Conservation (phyloP, 2,888 invertebrate genomes). For the Mesochorus sp. region DNA sequence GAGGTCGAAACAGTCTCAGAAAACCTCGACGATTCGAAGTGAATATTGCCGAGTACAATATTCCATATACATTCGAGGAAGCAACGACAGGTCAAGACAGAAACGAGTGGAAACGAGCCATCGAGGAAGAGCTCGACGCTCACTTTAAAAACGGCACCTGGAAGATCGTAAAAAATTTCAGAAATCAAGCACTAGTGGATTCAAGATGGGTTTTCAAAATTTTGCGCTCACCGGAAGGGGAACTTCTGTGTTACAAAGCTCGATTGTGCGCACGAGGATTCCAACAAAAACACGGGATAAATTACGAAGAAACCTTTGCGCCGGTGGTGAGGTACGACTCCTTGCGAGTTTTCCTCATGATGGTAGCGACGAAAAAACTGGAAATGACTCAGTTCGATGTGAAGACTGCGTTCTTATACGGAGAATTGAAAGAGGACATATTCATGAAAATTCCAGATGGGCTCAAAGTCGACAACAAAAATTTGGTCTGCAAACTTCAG, state of each 20-base stretch:
- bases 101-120: slow-evolving; percentile 26
- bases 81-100: slow-evolving; percentile 37
- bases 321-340: slow-evolving; percentile 55
- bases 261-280: slow-evolving; percentile 60
- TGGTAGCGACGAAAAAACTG: slow-evolving; percentile 56
- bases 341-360: slow-evolving; percentile 46
- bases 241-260: slow-evolving; percentile 45
- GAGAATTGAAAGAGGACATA: slow-evolving; percentile 50
- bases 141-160: slow-evolving; percentile 39
- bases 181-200: slow-evolving; percentile 36
- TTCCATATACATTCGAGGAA: slow-evolving; percentile 48
- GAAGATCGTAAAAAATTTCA: slow-evolving; percentile 8
- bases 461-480: slow-evolving; percentile 37
- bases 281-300: slow-evolving; percentile 23
- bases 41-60: slow-evolving; percentile 49
- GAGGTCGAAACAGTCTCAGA: slow-evolving; percentile 22
- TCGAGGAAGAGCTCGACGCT: slow-evolving; percentile 31
- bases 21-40: slow-evolving; percentile 26
- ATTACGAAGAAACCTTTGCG: slow-evolving; percentile 22
- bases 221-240: slow-evolving; percentile 40
- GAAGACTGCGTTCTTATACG: slow-evolving; percentile 62
- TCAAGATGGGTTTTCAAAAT: slow-evolving; percentile 61
- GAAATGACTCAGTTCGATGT: slow-evolving; percentile 62
- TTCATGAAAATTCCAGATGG: slow-evolving; percentile 53
- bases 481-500: neutral